phyloP scores from a whole-genome alignment of 2,888 invertebrate species.

The Lithophane semibrunnea region DNA sequence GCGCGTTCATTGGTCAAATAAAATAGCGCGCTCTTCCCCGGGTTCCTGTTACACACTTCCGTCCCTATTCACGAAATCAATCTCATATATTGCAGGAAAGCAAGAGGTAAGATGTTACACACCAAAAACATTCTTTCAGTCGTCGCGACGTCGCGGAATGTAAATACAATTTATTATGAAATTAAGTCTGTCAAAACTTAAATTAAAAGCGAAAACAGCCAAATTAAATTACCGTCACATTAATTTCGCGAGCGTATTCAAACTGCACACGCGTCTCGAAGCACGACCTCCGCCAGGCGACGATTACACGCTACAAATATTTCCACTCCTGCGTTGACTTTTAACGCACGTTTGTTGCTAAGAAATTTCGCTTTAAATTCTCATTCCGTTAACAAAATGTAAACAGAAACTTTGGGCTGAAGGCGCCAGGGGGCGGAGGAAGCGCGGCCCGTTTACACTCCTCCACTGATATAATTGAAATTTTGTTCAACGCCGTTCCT shows the following conservation, averaged over 20 bases:
- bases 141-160: background rate
- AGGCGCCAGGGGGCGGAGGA: conserved; percentile 72
- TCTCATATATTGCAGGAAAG: no score
- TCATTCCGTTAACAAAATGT: conserved; percentile 87
- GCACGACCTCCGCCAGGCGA: conserved; percentile 53
- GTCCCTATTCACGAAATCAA: no score
- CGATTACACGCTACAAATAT: conserved; percentile 80
- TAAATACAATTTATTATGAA: conserved; percentile 23
- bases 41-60: no score
- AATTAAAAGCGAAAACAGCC: conserved; percentile 36
- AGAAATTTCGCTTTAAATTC: conserved; percentile 87
- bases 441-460: conserved; percentile 74
- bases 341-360: conserved; percentile 83
- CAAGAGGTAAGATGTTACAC: no score
- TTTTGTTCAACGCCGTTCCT: conserved; percentile 80
- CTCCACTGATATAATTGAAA: conserved; percentile 85
- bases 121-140: background rate
- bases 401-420: conserved; percentile 82
- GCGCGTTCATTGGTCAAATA: no score
- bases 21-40: no score
- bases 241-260: conserved; percentile 50
- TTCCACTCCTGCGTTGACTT: conserved; percentile 74
- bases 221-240: conserved; percentile 53
- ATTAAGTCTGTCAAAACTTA: conserved; percentile 18
- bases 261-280: conserved; percentile 54